Conservation (phyloP, 2,888 invertebrate genomes). For the Dascillus cervinus region DNA sequence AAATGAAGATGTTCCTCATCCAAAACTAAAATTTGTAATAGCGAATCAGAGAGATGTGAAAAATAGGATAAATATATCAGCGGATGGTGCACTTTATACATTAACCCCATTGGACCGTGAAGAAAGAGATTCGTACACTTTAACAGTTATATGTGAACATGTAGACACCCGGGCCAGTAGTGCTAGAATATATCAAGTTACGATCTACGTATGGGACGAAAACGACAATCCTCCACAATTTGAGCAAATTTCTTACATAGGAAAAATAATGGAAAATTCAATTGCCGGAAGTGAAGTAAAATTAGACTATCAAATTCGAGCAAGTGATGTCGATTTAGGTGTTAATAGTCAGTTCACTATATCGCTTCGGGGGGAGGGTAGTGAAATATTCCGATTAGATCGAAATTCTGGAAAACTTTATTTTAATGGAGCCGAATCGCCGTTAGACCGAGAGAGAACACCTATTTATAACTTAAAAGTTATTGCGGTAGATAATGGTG, state of each 20-base stretch:
- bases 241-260: conserved; percentile 62
- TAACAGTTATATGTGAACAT: conserved; percentile 75
- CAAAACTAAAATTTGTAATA: conserved; percentile 59
- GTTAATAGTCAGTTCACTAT: conserved; percentile 62
- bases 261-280: conserved; percentile 72
- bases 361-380: conserved; percentile 65
- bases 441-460: conserved; percentile 68
- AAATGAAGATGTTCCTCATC: conserved; percentile 42
- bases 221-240: conserved; percentile 84
- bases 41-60: conserved; percentile 78
- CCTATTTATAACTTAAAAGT: conserved; percentile 60
- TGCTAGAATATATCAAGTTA: conserved; percentile 72
- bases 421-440: conserved; percentile 40
- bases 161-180: conserved; percentile 57
- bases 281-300: conserved; percentile 60
- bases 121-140: conserved; percentile 59
- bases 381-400: conserved; percentile 64
- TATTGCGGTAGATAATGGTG: conserved; percentile 70
- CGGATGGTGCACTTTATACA: conserved; percentile 74
- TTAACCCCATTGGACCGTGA: conserved; percentile 71
- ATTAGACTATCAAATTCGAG: conserved; percentile 59
- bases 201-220: conserved; percentile 73
- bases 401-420: conserved; percentile 56
- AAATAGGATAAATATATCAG: conserved; percentile 68
- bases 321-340: conserved; percentile 64